These are phyloP conservation scores for Sebastiscus tertius DNA, from an alignment of 2,797 vertebrate species.

Conservation along the genomic window DNA sequence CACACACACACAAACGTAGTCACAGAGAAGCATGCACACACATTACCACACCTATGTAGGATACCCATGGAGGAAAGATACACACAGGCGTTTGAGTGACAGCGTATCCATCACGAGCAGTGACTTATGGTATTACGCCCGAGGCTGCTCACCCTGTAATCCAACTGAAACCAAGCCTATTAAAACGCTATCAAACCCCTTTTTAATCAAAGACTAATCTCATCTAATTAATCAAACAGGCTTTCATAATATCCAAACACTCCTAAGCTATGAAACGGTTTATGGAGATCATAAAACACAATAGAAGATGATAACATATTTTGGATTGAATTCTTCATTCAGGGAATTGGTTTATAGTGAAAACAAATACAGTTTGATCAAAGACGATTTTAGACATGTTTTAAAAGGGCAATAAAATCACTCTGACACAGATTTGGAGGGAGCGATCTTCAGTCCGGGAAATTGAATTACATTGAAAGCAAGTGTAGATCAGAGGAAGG, in stretches of 20 bases:
- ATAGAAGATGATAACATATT: slow-evolving; percentile 33
- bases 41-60: background rate
- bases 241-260: slow-evolving; percentile 44
- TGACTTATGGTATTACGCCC: slow-evolving; percentile 56
- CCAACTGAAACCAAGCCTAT: slow-evolving; percentile 69
- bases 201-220: slow-evolving; percentile 78
- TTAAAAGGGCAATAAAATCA: slow-evolving; percentile 25
- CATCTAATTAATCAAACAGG: slow-evolving; percentile 69
- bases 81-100: slow-evolving; percentile 44
- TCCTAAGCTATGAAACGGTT: slow-evolving; percentile 37
- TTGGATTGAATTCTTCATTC: slow-evolving; percentile 40
- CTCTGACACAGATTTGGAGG: slow-evolving; percentile 9
- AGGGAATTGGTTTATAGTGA: slow-evolving; percentile 45
- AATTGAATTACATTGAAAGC: slow-evolving; percentile 28
- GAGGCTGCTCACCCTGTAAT: slow-evolving; percentile 70
- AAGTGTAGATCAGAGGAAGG: slow-evolving; percentile 19
- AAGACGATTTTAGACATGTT: slow-evolving; percentile 16
- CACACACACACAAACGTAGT: background rate
- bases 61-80: slow-evolving; percentile 7
- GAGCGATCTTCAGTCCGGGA: slow-evolving; percentile 19
- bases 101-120: slow-evolving; percentile 49
- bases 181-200: slow-evolving; percentile 71
- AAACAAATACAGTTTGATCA: slow-evolving; percentile 41
- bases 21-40: slow-evolving; percentile 1
- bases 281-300: slow-evolving; percentile 47